phyloP scores from a whole-genome alignment of 2,888 invertebrate species.

The Spodoptera picta region DNA sequence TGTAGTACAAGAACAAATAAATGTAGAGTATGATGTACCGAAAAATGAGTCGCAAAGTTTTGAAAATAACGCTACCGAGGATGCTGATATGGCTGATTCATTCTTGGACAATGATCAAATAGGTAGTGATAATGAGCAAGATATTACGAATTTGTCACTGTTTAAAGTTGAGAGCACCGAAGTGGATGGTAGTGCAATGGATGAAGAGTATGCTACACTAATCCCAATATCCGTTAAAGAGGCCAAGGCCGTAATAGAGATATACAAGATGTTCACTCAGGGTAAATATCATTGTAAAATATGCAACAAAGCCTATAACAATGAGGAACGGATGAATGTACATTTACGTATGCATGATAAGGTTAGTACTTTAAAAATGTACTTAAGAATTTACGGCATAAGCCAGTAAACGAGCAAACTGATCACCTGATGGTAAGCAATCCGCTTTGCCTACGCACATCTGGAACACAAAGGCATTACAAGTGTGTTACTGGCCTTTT shows the following conservation, averaged over 20 bases:
- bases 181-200: slow-evolving; percentile 67
- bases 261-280: slow-evolving; percentile 70
- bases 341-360: slow-evolving; percentile 82
- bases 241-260: slow-evolving; percentile 76
- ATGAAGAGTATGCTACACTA: slow-evolving; percentile 79
- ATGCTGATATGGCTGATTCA: slow-evolving; percentile 31
- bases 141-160: slow-evolving; percentile 22
- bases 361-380: slow-evolving; percentile 50
- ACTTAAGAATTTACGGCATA: not conserved
- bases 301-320: slow-evolving; percentile 72
- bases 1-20: slow-evolving; percentile 4
- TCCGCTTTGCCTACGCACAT: no score
- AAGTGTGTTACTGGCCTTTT: no score
- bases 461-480: no score
- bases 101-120: slow-evolving; percentile 54
- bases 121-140: slow-evolving; percentile 40
- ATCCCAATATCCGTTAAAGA: slow-evolving; percentile 75
- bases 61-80: not conserved
- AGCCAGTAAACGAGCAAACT: no score
- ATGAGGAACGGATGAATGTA: slow-evolving; percentile 66
- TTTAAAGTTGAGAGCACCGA: slow-evolving; percentile 27
- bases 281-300: slow-evolving; percentile 71
- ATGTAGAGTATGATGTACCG: slow-evolving; percentile 8
- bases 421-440: no score
- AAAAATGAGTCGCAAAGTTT: slow-evolving; percentile 29